Evolutionary conservation across 2,113 vertebrate species (phyloP), one percentile per base, ranked within the genome.

Genomic region (Spea multiplicata): DNA sequence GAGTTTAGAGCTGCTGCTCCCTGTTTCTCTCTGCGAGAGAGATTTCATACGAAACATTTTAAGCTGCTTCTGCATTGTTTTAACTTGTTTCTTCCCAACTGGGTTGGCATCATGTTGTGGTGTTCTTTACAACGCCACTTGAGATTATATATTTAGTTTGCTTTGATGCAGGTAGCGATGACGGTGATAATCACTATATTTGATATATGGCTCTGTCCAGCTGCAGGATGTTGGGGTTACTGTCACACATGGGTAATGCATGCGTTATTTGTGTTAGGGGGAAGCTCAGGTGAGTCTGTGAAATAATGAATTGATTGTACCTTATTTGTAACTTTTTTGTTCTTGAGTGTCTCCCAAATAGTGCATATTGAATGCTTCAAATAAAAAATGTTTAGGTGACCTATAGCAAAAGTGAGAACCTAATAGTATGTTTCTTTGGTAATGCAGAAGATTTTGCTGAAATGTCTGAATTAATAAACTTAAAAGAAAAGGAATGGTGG

Each of bases 21-120:
- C 16, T n/a, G 44, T 61, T 76, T 76, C 75, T 73, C 71, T 76
- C 45, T 70, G 55, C 66, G 46, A 77, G 75, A 76, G 75, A 44
- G 13, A 47, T 55, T 66, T 45, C 44, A 44, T 52, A 50, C 16
- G 8, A 50, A 53, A 48, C 44, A 3, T 6, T 44, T 64, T 62
- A 47, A 13, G 46, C 16, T 49, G 70, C 13, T 50, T 12, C 45
- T 61, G 75, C 45, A 61, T 44, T 70, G 73, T 46, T 64, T 16
- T 45, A 66, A 75, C 47, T 13, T 52, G 4, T 13, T 16, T n/a
- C 30, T 14, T 59, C 13, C 74, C 30, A 65, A 14, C 3, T 57
- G 65, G 13, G 74, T 44, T n/a, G 6, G 48, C 66, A 69, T 5
- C 8, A 10, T n/a, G 53, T 3, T 44, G 44, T n/a, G 44, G 44